Conservation (phyloP, 2,113 vertebrate genomes). For the Saguinus imperator region DNA sequence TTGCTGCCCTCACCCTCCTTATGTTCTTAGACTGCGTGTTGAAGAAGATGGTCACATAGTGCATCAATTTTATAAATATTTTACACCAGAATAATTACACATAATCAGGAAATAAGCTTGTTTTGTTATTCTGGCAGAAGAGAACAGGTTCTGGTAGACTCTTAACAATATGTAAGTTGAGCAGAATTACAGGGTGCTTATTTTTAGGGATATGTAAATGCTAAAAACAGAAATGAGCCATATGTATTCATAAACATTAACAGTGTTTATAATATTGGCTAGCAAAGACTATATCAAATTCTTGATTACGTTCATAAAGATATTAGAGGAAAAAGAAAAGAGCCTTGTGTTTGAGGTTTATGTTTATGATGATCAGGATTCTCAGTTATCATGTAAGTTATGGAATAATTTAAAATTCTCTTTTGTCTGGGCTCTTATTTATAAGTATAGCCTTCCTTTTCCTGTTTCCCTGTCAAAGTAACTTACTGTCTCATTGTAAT, state of each 20-base stretch:
- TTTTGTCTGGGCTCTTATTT: slow-evolving; percentile 58
- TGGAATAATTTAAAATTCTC: slow-evolving; percentile 60
- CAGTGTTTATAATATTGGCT: slow-evolving; percentile 53
- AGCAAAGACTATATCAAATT: slow-evolving; percentile 46
- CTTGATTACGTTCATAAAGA: slow-evolving; percentile 61
- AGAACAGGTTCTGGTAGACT: slow-evolving; percentile 50
- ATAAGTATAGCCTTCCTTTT: slow-evolving; percentile 66
- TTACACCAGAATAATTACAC: slow-evolving; percentile 50
- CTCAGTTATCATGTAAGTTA: slow-evolving; percentile 64
- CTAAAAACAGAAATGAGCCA: slow-evolving; percentile 57
- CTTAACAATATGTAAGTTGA: slow-evolving; percentile 56
- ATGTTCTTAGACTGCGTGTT: background rate
- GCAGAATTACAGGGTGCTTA: slow-evolving; percentile 34
- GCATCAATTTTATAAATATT: slow-evolving; percentile 39
- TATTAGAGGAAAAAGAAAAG: slow-evolving; percentile 68
- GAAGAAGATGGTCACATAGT: slow-evolving; percentile 22
- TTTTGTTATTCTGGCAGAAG: slow-evolving; percentile 45
- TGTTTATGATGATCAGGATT: slow-evolving; percentile 49
- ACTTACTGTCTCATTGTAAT: slow-evolving; percentile 68
- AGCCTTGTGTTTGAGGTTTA: slow-evolving; percentile 53
- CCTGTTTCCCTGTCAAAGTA: slow-evolving; percentile 52
- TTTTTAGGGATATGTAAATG: slow-evolving; percentile 55
- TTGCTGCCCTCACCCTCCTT: background rate
- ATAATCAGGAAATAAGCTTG: slow-evolving; percentile 54
- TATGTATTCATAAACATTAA: slow-evolving; percentile 29